Conservation (phyloP, 2,113 vertebrate genomes). For the Pardalotus punctatus region DNA sequence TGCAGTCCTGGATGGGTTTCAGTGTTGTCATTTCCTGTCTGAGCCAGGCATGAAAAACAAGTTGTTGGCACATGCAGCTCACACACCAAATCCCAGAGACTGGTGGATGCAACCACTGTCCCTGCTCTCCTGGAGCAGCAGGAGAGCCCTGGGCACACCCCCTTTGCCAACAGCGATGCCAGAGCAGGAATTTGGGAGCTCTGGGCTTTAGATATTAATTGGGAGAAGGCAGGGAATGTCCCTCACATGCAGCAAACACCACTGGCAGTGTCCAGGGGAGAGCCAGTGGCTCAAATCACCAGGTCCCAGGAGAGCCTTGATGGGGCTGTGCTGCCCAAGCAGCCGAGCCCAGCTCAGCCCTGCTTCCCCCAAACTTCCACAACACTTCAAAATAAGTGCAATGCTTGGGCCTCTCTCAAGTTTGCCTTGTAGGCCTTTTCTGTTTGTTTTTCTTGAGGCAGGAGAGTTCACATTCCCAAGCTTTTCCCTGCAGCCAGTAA, state of each 20-base stretch:
- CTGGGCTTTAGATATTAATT: neutral
- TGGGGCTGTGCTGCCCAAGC: neutral
- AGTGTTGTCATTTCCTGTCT: rapidly evolving
- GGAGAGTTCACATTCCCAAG: slow-evolving; percentile 53
- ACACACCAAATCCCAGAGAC: neutral
- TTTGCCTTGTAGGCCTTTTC: slow-evolving; percentile 14
- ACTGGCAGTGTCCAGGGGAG: neutral
- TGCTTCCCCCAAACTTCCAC: neutral
- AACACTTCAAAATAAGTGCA: neutral
- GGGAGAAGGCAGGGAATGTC: neutral
- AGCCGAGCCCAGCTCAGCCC: rapidly evolving
- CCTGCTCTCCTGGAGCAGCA: neutral
- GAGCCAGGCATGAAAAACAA: neutral
- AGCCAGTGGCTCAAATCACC: neutral
- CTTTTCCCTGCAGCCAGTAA: slow-evolving; percentile 7
- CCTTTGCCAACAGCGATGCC: rapidly evolving
- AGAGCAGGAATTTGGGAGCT: neutral
- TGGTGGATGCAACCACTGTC: neutral
- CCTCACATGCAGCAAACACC: neutral
- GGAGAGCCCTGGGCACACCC: neutral
- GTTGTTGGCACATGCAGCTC: rapidly evolving
- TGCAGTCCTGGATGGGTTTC: neutral
- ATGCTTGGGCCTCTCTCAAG: slow-evolving; percentile 4
- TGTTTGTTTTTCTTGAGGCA: slow-evolving; percentile 53
- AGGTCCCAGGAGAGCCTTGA: rapidly evolving